Percentiles rank a stretch among this genome's conserved stretches.
Conservation (phyloP, 2,888 invertebrate species). For the Cephus nigrinus region DNA sequence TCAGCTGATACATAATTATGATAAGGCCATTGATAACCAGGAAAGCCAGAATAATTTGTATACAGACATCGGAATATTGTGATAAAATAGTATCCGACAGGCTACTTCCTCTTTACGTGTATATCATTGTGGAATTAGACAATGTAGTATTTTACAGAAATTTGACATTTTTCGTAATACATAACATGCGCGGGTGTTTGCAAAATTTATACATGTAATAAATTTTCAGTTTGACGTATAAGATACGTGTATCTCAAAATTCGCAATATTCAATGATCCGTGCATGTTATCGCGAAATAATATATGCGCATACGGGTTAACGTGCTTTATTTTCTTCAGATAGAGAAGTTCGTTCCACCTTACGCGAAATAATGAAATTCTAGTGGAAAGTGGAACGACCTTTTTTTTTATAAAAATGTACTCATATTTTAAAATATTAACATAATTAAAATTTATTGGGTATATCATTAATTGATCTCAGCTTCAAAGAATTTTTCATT, state of each 20-base stretch:
- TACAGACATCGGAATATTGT: not conserved
- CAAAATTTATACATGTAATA: not conserved
- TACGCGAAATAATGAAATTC: not conserved
- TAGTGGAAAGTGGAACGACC: not conserved
- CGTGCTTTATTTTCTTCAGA: not conserved
- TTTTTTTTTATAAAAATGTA: not conserved
- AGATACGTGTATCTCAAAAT: not conserved
- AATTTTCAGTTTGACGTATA: not conserved
- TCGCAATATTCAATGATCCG: not conserved
- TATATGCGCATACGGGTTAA: not conserved
- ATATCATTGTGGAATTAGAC: not conserved
- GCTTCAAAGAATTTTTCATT: not conserved
- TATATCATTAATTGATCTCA: not conserved
- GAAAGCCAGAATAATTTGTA: not conserved
- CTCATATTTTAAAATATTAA: no score
- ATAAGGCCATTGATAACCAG: not conserved
- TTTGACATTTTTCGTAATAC: not conserved
- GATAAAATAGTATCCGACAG: not conserved
- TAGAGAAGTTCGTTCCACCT: not conserved
- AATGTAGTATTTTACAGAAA: not conserved
- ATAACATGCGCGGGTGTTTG: not conserved
- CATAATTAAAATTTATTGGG: no score
- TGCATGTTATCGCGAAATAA: not conserved
- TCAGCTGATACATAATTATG: not conserved
- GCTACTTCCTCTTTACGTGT: not conserved